Base-by-base conservation (phyloP, 1,140 invertebrate species). In the Leptopilina clavipes region DNA sequence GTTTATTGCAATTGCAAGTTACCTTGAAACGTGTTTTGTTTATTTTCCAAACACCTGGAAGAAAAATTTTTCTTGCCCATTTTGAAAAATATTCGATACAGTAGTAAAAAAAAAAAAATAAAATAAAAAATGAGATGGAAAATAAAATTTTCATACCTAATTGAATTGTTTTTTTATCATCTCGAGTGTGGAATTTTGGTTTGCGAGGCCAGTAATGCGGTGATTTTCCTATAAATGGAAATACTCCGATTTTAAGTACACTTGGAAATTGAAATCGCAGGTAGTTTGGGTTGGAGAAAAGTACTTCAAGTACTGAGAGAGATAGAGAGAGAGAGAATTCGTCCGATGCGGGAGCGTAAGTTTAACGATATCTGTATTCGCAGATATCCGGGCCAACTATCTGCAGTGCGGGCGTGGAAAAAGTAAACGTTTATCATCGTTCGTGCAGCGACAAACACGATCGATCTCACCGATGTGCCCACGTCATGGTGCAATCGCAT, bases 391-490 rank as follows among this genome's bases (percentile, higher is more conserved):
- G 59, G 25, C 59, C 59, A 65, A 65, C 59, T 65, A 65, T 65
- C 25, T 65, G 59, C 59, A 65, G 59, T 65, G 59, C 59, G 25
- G 59, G 59, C 59, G 22, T 65, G 11, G 59, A 65, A 65, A 65
- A 65, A 65, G 59, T 65, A 65, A 65, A 65, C 59, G 59, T 65
- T 65, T 65, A 65, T 65, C 59, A 65, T 65, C 59, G 59, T 65
- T 65, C 59, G 19, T 65, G 59, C 59, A 65, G 25, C 59, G 59
- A 65, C 59, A 65, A n/a, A 65, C 59, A 31, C 59, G 59, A 65
- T 65, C 59, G 59, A 65, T 65, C 19, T 65, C 25, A 11, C 7
- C 59, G 3, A 65, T 65, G 59, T 59, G 56, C 10, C 19, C 18
- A 8, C 10, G 56, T 59, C 18, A 22, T 19, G 18, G 56, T 65